Conservation (phyloP, 2,113 vertebrate genomes). For the Bolborhynchus lineola region DNA sequence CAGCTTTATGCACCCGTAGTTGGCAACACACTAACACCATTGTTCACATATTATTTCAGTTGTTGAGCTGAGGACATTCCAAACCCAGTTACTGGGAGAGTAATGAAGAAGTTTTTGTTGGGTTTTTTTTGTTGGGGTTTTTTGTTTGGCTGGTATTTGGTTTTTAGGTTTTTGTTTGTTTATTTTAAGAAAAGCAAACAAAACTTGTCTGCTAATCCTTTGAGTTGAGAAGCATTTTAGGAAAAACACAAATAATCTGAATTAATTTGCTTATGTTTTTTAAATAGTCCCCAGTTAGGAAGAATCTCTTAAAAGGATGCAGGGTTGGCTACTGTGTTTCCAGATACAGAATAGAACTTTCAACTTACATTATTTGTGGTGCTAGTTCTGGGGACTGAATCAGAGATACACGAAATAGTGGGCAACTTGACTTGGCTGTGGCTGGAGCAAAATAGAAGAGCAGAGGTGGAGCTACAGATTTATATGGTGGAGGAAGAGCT, state of each 20-base stretch:
- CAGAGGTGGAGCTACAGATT: not conserved
- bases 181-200: not conserved
- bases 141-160: too few species aligned
- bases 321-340: not conserved
- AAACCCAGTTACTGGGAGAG: not conserved
- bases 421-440: not conserved
- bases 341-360: not conserved
- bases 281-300: fast-evolving
- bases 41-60: not conserved
- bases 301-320: not conserved
- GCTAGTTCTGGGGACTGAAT: not conserved
- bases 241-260: not conserved
- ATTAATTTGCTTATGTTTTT: not conserved
- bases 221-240: not conserved
- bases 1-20: not conserved
- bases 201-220: not conserved
- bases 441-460: not conserved
- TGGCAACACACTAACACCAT: not conserved
- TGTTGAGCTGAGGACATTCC: not conserved
- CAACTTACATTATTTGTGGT: not conserved
- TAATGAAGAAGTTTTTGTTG: not conserved
- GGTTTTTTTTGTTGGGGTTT: not conserved
- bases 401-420: not conserved
- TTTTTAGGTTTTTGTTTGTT: too few species aligned
- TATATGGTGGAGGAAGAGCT: not conserved